Conservation (phyloP, 2,797 vertebrate genomes). For the Australoheros facetus region DNA sequence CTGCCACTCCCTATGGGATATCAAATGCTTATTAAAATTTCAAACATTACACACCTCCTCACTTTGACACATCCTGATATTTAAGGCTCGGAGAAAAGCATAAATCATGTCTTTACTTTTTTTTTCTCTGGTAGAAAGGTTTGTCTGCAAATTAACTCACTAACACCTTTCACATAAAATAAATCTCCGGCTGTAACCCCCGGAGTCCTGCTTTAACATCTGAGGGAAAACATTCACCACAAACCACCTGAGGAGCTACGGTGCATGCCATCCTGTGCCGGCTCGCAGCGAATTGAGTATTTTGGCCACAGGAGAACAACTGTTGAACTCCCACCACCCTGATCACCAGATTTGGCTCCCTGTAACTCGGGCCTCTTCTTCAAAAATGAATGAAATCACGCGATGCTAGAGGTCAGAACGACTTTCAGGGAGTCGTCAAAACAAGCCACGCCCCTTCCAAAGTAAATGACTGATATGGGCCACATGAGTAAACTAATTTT, state of each 20-base stretch:
- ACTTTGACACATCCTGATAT: conserved; percentile 2
- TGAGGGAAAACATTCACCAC: background rate
- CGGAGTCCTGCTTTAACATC: too few relatives aligned
- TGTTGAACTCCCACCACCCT: too few relatives aligned
- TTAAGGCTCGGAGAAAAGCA: conserved; percentile 2
- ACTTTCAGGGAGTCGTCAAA: background rate
- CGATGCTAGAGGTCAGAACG: background rate
- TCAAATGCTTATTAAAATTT: background rate
- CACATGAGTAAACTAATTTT: background rate
- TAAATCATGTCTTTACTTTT: background rate
- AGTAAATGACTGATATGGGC: too few relatives aligned
- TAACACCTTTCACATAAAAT: conserved; percentile 16
- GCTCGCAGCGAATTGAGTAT: background rate
- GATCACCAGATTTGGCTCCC: background rate
- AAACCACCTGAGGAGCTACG: background rate
- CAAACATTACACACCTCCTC: background rate
- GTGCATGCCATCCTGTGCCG: background rate
- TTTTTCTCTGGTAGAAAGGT: background rate
- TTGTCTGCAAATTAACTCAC: conserved; percentile 36
- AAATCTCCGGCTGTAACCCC: background rate
- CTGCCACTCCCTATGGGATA: background rate
- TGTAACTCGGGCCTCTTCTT: accelerated
- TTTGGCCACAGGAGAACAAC: background rate
- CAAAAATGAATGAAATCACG: background rate
- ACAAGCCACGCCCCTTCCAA: background rate